Evolutionary conservation across 37 sponge, comb jelly and placozoan genomes (phyloP).

Genomic region (Hexactinellida sp.): DNA sequence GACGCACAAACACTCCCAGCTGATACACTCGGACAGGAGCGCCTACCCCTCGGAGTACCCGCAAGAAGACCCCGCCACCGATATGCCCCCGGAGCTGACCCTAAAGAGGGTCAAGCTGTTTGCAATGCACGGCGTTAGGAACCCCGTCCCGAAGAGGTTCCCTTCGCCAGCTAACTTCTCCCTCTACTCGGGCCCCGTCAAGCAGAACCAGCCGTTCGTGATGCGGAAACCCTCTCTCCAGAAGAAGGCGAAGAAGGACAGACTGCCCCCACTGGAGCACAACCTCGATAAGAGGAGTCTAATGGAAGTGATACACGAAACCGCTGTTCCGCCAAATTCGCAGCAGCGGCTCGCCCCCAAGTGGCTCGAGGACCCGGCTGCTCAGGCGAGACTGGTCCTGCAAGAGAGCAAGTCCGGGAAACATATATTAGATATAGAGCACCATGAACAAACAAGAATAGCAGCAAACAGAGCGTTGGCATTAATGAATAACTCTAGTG

Average conservation of each 20-base stretch:
- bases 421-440: background rate
- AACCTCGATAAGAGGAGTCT: background rate
- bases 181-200: background rate
- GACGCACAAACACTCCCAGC: background rate
- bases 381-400: background rate
- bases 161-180: background rate
- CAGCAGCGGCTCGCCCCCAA: background rate
- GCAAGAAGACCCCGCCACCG: background rate
- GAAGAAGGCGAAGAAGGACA: background rate
- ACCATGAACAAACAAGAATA: background rate
- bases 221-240: background rate
- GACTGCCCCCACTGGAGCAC: background rate
- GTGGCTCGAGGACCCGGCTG: background rate
- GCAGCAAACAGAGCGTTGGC: background rate
- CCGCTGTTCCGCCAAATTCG: background rate
- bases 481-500: too few relatives aligned
- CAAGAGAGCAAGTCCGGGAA: background rate
- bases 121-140: background rate
- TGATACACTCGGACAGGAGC: background rate
- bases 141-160: constrained; percentile 10
- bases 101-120: background rate
- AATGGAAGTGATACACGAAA: background rate
- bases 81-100: background rate
- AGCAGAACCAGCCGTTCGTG: background rate
- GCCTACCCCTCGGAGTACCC: constrained; percentile 6